Evolutionary conservation across 2,888 invertebrate species (phyloP), one percentile per base, ranked within the genome.

Genomic region (Lochmaea capreae): DNA sequence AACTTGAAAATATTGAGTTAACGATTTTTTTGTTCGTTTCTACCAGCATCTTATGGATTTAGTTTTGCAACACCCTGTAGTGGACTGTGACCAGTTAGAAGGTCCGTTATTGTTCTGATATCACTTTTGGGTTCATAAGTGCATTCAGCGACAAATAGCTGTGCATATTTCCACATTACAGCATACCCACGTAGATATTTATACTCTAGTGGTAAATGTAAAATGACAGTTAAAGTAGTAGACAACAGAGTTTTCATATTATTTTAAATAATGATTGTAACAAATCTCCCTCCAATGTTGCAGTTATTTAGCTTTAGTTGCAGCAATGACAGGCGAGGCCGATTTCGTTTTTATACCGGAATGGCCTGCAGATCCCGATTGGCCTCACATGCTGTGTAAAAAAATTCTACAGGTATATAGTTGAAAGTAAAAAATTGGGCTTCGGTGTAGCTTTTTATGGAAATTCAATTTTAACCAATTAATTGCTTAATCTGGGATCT

Each of bases 341-440:
- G 98, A 98, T 90, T 98, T 93, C 92, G 95, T 98, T 86, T 98
- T 99, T 91, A 96, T 98, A 87, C 98, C 99, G 73, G 99, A 99
- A 90, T 96, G 96, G 92, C 98, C 99, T 83, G 97, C 96, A 85
- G 93, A 93, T 87, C 89, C 91, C 85, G 94, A 96, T 88, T 99
- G 99, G 99, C 93, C 93, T 85, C 93, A 92, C 88, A 91, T 91
- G 89, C 90, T 95, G 88, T 93, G 94, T 90, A 91, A 92, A 89
- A 93, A 94, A 89, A 90, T 95, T 85, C 88, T 90, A 86, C 94
- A 95, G 95, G 95, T 95, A 93, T 76, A 68, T 3, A 59, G 6
- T 9, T 39, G 10, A 54, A n/a, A 54, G n/a, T 18, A 18, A 54
- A 67, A 57, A 22, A 57, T 43, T 42, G 18, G 18, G 18, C 65